Percentiles rank a stretch among this genome's conserved stretches.
These are phyloP conservation scores for Cyprinodon variegatus DNA, from an alignment of 2,113 vertebrate species.

Conservation along the genomic window DNA sequence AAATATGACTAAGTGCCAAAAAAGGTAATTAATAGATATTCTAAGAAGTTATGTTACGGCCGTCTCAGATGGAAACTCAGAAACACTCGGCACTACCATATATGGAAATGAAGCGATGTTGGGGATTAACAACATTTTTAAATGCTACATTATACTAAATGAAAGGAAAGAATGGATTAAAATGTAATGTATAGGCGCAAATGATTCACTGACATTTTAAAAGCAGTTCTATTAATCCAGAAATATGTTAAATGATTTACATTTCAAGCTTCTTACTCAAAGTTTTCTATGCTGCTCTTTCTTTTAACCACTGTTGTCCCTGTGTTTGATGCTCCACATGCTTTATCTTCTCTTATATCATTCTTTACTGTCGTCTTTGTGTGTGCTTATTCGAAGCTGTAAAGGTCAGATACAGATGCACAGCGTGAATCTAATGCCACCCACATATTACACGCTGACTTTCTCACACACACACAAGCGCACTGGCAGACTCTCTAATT, in stretches of 20 bases:
- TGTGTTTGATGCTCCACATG: not conserved
- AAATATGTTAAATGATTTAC: not conserved
- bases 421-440: conserved; percentile 51
- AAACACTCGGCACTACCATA: too few relatives aligned
- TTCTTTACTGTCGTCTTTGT: conserved; percentile 42
- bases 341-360: conserved; percentile 15
- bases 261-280: not conserved
- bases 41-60: too few relatives aligned
- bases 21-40: too few relatives aligned
- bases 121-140: too few relatives aligned
- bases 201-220: too few relatives aligned
- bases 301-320: not conserved
- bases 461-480: conserved; percentile 25
- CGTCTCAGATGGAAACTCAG: too few relatives aligned
- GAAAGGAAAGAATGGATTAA: too few relatives aligned
- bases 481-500: conserved; percentile 62
- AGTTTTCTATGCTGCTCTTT: too few relatives aligned
- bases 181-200: too few relatives aligned
- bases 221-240: not conserved
- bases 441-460: conserved; percentile 54
- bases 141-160: too few relatives aligned
- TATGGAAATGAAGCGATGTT: too few relatives aligned
- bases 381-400: conserved; percentile 46
- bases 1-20: too few relatives aligned
- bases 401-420: conserved; percentile 72